Evolutionary conservation across 1,140 invertebrate species (phyloP), one percentile per base, ranked within the genome.

Genomic region (Fopius arisanus): DNA sequence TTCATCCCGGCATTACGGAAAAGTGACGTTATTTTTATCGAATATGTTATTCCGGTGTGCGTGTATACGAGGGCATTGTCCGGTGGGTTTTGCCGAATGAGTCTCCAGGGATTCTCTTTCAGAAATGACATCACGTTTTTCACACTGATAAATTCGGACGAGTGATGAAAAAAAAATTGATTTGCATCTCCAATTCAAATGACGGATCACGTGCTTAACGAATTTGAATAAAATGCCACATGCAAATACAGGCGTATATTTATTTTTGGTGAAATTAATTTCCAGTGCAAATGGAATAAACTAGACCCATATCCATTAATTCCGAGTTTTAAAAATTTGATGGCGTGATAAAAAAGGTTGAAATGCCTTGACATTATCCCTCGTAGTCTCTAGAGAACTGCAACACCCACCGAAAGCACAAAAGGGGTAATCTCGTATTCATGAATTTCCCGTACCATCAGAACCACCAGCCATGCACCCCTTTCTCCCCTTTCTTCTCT

Each of bases 371-470:
- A 43, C 66, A 67, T 37, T 67, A 26, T 67, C 31, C 41, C 31
- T 23, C 9, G 26, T 23, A 12, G 54, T 23, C 54, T 59, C 54
- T 26, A 12, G 54, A 59, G 54, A 59, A 63, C 19, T 43, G 41
- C 41, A 40, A 67, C 33, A 68, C 41, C 40, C 54, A 43, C 19
- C 54, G 41, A 41, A 28, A 43, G 37, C 21, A 68, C 19, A 76
- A 74, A 78, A 68, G 79, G 76, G 78, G 80, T 76, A 81, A 81
- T 82, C 80, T 81, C 79, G 81, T 81, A 82, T 82, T 82, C 81
- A 82, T 82, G 81, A 82, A 81, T 82, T 82, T 79, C 80, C 80
- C 77, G 79, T 68, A 77, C 72, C 74, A 74, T 65, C 72, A 48
- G 4, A 48, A 48, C 43, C 43, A 19, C 14, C 48, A 70, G 67